Evolutionary conservation across 2,797 vertebrate genomes (phyloP).

Genomic region (Clarias laeviceps): DNA sequence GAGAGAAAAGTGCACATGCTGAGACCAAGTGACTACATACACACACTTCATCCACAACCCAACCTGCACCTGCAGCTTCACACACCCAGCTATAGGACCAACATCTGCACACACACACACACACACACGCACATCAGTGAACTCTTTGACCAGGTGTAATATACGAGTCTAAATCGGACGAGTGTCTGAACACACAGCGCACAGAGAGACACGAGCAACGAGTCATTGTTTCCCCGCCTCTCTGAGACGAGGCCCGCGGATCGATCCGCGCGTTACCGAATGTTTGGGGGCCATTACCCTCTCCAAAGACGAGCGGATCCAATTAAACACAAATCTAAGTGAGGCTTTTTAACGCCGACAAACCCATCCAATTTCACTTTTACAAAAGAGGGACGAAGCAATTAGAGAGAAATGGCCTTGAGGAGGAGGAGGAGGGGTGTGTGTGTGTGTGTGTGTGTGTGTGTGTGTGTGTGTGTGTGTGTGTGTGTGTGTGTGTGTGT

Average conservation of each 20-base stretch:
- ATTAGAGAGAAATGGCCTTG: slow-evolving; percentile 48
- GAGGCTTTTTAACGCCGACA: slow-evolving; percentile 39
- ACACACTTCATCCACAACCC: not conserved
- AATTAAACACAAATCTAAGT: slow-evolving; percentile 50
- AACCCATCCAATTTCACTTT: slow-evolving; percentile 49
- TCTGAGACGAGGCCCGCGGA: not conserved
- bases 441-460: slow-evolving; percentile 8
- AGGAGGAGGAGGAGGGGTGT: not conserved
- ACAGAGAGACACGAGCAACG: not conserved
- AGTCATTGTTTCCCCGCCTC: not conserved
- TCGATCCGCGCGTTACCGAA: slow-evolving; percentile 11
- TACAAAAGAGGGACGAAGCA: slow-evolving; percentile 38
- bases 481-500: too few species aligned
- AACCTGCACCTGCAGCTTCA: slow-evolving; percentile 37
- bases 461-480: slow-evolving; percentile 1
- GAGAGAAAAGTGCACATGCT: slow-evolving; percentile 16
- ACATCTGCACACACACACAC: not conserved
- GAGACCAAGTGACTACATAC: not conserved
- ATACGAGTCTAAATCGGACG: not conserved
- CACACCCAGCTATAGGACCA: not conserved
- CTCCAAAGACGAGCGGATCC: slow-evolving; percentile 30
- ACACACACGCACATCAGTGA: not conserved
- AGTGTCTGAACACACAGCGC: not conserved
- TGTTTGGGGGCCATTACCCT: slow-evolving; percentile 10
- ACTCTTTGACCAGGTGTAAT: not conserved